Base-by-base conservation (phyloP, 2,888 invertebrate species). In the Phania funesta region DNA sequence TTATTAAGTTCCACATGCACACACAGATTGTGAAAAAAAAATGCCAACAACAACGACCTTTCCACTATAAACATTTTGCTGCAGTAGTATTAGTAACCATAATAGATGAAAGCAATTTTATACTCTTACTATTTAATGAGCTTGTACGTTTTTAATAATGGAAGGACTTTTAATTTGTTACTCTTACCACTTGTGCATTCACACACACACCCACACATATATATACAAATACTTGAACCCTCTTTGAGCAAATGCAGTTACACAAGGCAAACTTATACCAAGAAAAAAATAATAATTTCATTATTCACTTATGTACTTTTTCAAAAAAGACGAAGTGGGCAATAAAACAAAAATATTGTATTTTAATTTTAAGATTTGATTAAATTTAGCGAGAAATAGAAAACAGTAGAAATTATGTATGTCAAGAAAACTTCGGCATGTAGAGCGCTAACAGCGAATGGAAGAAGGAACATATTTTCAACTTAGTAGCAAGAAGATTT, bases 161-260 rank as follows among this genome's bases (percentile, higher is more conserved):
- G 38, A 71, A 76, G 58, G 46, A 76, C 65, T 80, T 76, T 71
- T 71, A 76, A 71, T 75, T 71, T 80, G 46, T 76, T 71, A 65
- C 75, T 58, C 50, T 65, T 71, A 67, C 48, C 35, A 20, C 48
- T 54, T 5, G 7, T 3, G 9, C 24, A 11, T 2, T 24, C 22
- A 20, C 38, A n/a, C n/a, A 58, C 24, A 38, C n/a, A 38, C n/a
- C 24, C 8, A 58, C 41, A 7, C 8, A 13, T 18, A 16, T 29
- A 9, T 16, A 9, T 26, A 13, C 32, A 22, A 20, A 32, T 20
- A 18, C 18, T 29, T 35, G 8, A 11, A 41, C 20, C 16, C 38
- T 35, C 20, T 18, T 48, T 18, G 41, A 11, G 16, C 46, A 65
- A 75, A 58, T 56, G 32, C 54, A 65, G 56, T 74, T 35, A 64